Percentiles rank a stretch among this genome's conserved stretches.
Evolutionary conservation across 2,888 invertebrate species (phyloP).

Genomic region (Torymus auratus): DNA sequence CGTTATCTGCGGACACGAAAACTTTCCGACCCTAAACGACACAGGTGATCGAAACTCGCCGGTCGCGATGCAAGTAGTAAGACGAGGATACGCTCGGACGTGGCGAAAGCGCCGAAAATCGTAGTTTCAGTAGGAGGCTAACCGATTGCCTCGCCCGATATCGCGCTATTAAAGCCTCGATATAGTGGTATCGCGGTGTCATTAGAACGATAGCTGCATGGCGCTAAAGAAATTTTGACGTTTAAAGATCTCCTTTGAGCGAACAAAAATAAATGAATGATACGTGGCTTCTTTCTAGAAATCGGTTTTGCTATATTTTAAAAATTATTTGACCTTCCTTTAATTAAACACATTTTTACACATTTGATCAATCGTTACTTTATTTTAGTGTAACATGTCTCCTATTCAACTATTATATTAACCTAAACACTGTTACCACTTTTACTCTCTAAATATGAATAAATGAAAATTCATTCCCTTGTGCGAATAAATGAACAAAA

Average conservation of each 20-base stretch:
- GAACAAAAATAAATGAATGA: background rate
- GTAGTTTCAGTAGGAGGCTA: conserved; percentile 5
- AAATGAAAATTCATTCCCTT: too few species aligned
- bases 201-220: conserved; percentile 16
- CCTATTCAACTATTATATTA: too few species aligned
- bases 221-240: conserved; percentile 9
- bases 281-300: too few species aligned
- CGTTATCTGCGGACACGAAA: too few species aligned
- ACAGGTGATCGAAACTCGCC: conserved; percentile 10
- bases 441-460: too few species aligned
- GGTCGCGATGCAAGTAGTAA: conserved; percentile 40
- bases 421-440: too few species aligned
- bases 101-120: conserved; percentile 21
- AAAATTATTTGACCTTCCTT: too few species aligned
- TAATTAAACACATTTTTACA: too few species aligned
- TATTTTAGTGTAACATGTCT: too few species aligned
- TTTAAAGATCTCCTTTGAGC: background rate
- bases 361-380: too few species aligned
- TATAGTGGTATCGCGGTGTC: background rate
- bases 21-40: background rate
- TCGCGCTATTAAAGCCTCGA: background rate
- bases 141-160: background rate
- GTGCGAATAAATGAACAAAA: too few species aligned
- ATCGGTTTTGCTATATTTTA: too few species aligned
- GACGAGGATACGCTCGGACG: conserved; percentile 46